Percentiles rank a stretch among this genome's conserved stretches.
Conservation (phyloP, 2,113 vertebrate genomes). For the Salminus brasiliensis region DNA sequence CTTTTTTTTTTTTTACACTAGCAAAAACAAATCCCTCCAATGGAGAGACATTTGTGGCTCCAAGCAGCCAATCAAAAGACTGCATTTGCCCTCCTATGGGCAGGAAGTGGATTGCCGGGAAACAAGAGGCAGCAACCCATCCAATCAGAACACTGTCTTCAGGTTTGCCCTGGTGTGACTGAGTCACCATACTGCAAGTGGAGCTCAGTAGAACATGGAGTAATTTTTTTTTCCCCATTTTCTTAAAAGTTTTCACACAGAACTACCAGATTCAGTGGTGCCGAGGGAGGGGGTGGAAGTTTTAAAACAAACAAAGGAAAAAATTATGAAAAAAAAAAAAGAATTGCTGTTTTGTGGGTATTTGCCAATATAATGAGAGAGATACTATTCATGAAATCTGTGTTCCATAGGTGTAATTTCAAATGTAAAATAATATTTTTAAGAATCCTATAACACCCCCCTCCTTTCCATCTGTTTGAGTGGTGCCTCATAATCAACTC, state of each 20-base stretch:
- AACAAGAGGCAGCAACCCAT: constrained; percentile 38
- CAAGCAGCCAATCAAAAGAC: constrained; percentile 63
- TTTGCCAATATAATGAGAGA: constrained; percentile 82
- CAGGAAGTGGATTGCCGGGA: constrained; percentile 62
- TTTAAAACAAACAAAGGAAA: constrained; percentile 32
- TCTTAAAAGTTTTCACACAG: constrained; percentile 46
- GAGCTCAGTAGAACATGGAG: constrained; percentile 65
- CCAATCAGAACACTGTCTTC: constrained; percentile 59
- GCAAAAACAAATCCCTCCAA: constrained; percentile 52
- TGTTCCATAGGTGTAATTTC: constrained; percentile 85
- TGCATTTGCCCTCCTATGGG: constrained; percentile 68
- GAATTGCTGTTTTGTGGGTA: constrained; percentile 62
- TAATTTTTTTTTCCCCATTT: constrained; percentile 47
- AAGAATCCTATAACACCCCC: constrained; percentile 65
- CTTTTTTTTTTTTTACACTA: constrained; percentile 39
- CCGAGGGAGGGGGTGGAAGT: constrained; percentile 28
- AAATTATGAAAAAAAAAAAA: constrained; percentile 8
- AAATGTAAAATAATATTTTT: constrained; percentile 93
- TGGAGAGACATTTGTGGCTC: constrained; percentile 64
- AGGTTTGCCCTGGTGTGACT: constrained; percentile 21
- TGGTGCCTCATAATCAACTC: constrained; percentile 60
- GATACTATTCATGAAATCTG: constrained; percentile 83
- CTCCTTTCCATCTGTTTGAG: constrained; percentile 34
- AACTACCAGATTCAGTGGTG: constrained; percentile 33
- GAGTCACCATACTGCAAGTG: constrained; percentile 70